Evolutionary conservation across 2,113 vertebrate species (phyloP).

Genomic region (Carollia perspicillata): DNA sequence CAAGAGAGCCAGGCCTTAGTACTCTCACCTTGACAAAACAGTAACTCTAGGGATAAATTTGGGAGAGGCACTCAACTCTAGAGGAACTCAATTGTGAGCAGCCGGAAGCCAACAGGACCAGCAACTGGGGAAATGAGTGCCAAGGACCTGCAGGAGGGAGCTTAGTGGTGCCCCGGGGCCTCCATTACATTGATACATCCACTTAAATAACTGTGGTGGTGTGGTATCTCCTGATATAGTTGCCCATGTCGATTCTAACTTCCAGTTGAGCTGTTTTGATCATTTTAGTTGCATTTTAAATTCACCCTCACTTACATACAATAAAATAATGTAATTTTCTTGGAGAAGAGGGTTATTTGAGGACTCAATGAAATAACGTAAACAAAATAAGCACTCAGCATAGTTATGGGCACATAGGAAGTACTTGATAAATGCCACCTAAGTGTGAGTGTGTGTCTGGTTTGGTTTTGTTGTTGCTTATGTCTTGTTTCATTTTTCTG

Average conservation of each 20-base stretch:
- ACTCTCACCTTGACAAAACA: not conserved
- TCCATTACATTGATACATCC: not conserved
- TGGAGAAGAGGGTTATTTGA: not conserved
- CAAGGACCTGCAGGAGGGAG: not conserved
- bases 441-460: not conserved
- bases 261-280: not conserved
- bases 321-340: not conserved
- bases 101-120: not conserved
- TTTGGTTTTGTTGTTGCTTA: not conserved
- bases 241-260: not conserved
- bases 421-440: not conserved
- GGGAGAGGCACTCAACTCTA: not conserved
- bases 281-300: conserved; percentile 14
- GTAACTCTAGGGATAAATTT: not conserved
- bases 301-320: not conserved
- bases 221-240: too few species aligned
- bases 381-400: not conserved
- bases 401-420: not conserved
- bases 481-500: not conserved
- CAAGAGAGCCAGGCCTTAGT: not conserved
- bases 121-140: not conserved
- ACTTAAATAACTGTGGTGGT: not conserved
- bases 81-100: not conserved
- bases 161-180: not conserved
- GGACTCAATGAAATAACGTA: not conserved